Conservation (phyloP, 2,888 invertebrate genomes). For the Hedya salicella region DNA sequence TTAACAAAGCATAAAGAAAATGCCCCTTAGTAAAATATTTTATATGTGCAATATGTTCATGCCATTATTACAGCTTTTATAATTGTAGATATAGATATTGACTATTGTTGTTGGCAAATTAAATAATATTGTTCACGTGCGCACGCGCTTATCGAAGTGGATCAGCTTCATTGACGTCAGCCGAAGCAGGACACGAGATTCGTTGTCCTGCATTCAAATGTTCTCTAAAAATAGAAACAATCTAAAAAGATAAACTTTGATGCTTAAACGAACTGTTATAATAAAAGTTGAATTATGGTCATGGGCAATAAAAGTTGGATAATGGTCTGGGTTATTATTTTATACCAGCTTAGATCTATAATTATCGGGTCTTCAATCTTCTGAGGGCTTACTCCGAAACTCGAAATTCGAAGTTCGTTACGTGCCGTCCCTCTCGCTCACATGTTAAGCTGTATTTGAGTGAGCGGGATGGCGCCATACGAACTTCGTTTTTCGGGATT, state of each 20-base stretch:
- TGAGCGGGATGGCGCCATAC: too few relatives aligned
- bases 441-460: too few relatives aligned
- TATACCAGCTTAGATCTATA: slow-evolving; percentile 1
- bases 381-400: too few relatives aligned
- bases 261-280: slow-evolving; percentile 11
- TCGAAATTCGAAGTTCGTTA: too few relatives aligned
- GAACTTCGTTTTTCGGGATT: too few relatives aligned
- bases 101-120: slow-evolving; percentile 24
- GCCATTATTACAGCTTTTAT: too few relatives aligned
- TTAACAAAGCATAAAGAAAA: too few relatives aligned
- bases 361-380: not conserved
- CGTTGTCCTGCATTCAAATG: slow-evolving; percentile 21
- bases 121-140: slow-evolving; percentile 40
- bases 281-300: not conserved
- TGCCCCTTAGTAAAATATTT: too few relatives aligned
- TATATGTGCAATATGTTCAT: too few relatives aligned
- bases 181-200: slow-evolving; percentile 24
- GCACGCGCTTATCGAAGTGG: slow-evolving; percentile 43
- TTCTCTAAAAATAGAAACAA: slow-evolving; percentile 28
- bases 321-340: slow-evolving; percentile 2
- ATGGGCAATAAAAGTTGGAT: not conserved
- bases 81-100: slow-evolving; percentile 24
- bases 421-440: too few relatives aligned
- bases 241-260: slow-evolving; percentile 10
- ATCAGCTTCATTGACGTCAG: slow-evolving; percentile 43